Conservation (phyloP, 2,888 invertebrate species). For the Heteropelma amictum region DNA sequence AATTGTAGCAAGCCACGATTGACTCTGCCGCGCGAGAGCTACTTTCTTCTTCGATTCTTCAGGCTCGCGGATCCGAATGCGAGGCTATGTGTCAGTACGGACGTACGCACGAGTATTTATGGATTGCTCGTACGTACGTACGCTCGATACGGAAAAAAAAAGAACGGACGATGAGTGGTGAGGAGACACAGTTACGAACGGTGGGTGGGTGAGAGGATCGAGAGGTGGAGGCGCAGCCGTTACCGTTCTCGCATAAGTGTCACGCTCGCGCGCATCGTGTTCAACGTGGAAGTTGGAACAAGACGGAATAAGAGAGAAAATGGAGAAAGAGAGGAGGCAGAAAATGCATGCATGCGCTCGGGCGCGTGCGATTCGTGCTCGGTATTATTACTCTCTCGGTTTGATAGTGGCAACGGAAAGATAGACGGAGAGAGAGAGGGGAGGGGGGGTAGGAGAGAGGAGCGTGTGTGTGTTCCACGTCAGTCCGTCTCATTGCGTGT, state of each 20-base stretch:
- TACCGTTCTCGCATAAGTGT: constrained; percentile 55
- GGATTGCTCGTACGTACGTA: background rate
- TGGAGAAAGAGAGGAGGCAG: constrained; percentile 1
- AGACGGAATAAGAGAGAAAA: constrained; percentile 13
- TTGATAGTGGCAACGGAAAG: constrained; percentile 14
- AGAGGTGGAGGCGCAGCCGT: constrained; percentile 36
- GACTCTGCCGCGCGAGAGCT: constrained; percentile 27
- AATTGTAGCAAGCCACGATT: constrained; percentile 12
- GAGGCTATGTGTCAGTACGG: background rate
- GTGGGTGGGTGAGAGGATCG: constrained; percentile 20
- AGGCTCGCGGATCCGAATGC: constrained; percentile 30
- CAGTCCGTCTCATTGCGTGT: constrained; percentile 31
- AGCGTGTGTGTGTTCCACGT: constrained; percentile 4
- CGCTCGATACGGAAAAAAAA: background rate
- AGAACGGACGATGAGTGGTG: constrained; percentile 10
- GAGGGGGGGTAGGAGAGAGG: background rate
- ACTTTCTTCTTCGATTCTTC: constrained; percentile 51
- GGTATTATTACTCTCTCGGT: constrained; percentile 38
- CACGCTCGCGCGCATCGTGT: constrained; percentile 51
- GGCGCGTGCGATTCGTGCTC: constrained; percentile 43
- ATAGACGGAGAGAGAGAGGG: background rate
- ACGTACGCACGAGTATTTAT: constrained; percentile 6
- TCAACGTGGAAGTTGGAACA: constrained; percentile 30
- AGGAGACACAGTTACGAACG: constrained; percentile 43
- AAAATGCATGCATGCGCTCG: constrained; percentile 39